phyloP scores from a whole-genome alignment of 2,113 vertebrate genomes.

The Eudyptes chrysolophus region DNA sequence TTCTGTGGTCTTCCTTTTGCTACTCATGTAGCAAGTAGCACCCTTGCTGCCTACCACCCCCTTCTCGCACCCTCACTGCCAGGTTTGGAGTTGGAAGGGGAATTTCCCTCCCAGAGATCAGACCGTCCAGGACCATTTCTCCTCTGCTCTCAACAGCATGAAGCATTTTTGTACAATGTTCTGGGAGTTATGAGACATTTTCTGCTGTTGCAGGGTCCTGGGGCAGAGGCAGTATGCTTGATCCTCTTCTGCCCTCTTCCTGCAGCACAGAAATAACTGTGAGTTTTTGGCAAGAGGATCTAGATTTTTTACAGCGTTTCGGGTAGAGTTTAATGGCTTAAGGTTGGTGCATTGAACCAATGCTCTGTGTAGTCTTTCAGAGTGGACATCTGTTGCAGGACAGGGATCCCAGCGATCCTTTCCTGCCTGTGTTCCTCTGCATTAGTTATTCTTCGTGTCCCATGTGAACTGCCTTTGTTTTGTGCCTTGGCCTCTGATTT shows the following conservation, averaged over 20 bases:
- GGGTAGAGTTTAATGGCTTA: not conserved
- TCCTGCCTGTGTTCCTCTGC: not conserved
- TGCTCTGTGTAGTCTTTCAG: not conserved
- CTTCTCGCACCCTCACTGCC: not conserved
- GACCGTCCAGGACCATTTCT: not conserved
- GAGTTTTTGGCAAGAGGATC: not conserved
- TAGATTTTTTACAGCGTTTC: not conserved
- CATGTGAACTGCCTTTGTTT: not conserved
- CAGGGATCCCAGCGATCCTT: not conserved
- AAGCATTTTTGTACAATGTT: not conserved
- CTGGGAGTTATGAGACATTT: not conserved
- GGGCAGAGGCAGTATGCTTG: not conserved
- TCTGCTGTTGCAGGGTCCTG: not conserved
- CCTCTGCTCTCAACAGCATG: not conserved
- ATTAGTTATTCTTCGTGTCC: not conserved
- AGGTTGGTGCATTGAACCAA: not conserved
- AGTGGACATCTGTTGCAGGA: not conserved
- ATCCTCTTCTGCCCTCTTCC: constrained; percentile 12
- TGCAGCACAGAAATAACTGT: not conserved
- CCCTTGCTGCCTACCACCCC: not conserved
- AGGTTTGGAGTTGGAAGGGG: not conserved
- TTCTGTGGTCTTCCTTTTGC: not conserved
- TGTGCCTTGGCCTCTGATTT: not conserved
- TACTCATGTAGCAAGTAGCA: not conserved
- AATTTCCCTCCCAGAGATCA: not conserved